These are phyloP conservation scores for Vipera ursinii DNA, from an alignment of 2,797 vertebrate species.

Conservation along the genomic window DNA sequence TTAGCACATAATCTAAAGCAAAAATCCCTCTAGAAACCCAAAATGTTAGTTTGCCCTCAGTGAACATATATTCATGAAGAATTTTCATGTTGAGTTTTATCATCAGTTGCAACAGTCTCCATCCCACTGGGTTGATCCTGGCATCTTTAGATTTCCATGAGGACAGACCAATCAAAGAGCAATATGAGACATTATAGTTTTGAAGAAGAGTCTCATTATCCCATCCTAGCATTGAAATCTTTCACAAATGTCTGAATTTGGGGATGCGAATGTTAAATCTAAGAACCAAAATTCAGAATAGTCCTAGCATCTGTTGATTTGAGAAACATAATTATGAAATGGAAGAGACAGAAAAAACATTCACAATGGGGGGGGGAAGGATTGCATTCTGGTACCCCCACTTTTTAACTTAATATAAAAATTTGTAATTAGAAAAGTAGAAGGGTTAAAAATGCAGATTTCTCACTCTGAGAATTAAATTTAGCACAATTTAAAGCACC, in stretches of 20 bases:
- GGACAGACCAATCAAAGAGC: neutral
- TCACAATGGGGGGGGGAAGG: neutral
- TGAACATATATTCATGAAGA: neutral
- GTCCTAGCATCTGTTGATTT: neutral
- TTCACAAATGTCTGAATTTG: neutral
- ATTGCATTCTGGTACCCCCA: neutral
- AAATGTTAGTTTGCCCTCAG: neutral
- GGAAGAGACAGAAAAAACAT: neutral
- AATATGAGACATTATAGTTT: neutral
- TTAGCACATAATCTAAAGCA: neutral
- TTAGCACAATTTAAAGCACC: constrained; percentile 47
- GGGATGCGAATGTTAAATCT: neutral
- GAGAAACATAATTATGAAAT: neutral
- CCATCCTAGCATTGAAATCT: neutral
- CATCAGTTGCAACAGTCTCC: neutral
- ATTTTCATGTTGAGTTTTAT: neutral
- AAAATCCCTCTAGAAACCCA: neutral
- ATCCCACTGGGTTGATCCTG: neutral
- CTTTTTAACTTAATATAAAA: constrained; percentile 35
- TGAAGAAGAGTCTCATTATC: neutral
- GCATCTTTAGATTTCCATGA: neutral
- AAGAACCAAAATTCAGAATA: neutral
- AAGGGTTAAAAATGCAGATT: constrained; percentile 34
- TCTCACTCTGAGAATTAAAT: constrained; percentile 38
- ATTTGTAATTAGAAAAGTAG: constrained; percentile 52